Percentiles rank a stretch among this genome's conserved stretches.
Evolutionary conservation across 2,797 vertebrate genomes (phyloP).

Genomic region (Acrossocheilus fasciatus): DNA sequence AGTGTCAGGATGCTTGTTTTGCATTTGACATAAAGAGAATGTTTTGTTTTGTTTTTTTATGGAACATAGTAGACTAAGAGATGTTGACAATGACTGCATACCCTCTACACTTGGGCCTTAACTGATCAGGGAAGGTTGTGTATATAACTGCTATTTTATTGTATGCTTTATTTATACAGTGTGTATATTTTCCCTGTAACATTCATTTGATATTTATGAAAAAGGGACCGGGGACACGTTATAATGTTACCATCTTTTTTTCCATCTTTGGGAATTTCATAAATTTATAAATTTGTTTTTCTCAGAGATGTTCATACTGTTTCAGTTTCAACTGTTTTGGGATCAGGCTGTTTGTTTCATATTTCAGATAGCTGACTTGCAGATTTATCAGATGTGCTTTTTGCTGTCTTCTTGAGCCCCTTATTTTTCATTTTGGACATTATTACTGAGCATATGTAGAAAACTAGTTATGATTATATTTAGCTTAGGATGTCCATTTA

Average conservation of each 20-base stretch:
- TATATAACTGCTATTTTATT: constrained; percentile 65
- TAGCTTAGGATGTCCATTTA: neutral
- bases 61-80: constrained; percentile 70
- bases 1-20: constrained; percentile 57
- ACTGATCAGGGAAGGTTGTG: constrained; percentile 81
- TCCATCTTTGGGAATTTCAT: constrained; percentile 3
- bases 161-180: constrained; percentile 61
- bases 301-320: constrained; percentile 2
- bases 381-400: constrained; percentile 1
- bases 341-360: neutral
- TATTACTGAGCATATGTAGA: neutral
- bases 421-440: neutral
- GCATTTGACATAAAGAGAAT: constrained; percentile 66
- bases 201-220: constrained; percentile 64
- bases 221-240: constrained; percentile 62
- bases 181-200: constrained; percentile 62
- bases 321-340: neutral
- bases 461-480: constrained; percentile 2
- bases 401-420: neutral
- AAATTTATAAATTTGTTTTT: neutral
- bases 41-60: constrained; percentile 68
- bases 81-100: constrained; percentile 62
- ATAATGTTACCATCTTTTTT: constrained; percentile 52
- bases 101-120: constrained; percentile 81
- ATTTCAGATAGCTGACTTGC: neutral